phyloP scores from a whole-genome alignment of 1,140 invertebrate genomes.

The Bombus affinis region DNA sequence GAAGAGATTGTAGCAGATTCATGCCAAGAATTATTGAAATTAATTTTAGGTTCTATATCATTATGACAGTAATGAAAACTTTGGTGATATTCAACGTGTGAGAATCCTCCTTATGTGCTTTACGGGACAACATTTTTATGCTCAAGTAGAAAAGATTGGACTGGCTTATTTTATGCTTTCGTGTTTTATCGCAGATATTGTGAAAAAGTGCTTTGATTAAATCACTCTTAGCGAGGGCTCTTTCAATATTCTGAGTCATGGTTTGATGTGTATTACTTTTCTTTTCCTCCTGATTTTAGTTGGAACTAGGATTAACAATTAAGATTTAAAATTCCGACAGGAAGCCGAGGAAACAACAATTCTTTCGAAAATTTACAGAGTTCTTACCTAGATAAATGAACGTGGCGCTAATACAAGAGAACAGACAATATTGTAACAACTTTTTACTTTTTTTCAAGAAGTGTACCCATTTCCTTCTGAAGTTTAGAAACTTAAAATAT shows the following conservation, averaged over 20 bases:
- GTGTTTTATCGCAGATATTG: background rate
- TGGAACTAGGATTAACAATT: background rate
- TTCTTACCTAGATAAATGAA: background rate
- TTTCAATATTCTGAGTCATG: background rate
- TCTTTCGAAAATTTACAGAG: background rate
- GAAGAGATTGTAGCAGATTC: background rate
- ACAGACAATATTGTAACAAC: background rate
- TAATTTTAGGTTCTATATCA: background rate
- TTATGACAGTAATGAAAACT: background rate
- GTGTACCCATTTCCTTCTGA: background rate
- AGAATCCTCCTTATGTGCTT: background rate
- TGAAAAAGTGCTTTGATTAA: background rate
- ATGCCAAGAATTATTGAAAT: background rate
- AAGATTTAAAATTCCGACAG: background rate
- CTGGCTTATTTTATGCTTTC: background rate
- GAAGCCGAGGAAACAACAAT: background rate
- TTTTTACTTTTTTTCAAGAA: background rate
- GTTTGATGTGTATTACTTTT: background rate
- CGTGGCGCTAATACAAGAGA: background rate
- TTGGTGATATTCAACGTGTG: background rate
- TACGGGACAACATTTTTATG: background rate
- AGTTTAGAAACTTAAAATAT: background rate
- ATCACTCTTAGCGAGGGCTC: background rate
- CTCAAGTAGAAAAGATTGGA: background rate
- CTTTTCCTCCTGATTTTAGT: background rate